Evolutionary conservation across 2,113 vertebrate genomes (phyloP).

Genomic region (Pimephales promelas): DNA sequence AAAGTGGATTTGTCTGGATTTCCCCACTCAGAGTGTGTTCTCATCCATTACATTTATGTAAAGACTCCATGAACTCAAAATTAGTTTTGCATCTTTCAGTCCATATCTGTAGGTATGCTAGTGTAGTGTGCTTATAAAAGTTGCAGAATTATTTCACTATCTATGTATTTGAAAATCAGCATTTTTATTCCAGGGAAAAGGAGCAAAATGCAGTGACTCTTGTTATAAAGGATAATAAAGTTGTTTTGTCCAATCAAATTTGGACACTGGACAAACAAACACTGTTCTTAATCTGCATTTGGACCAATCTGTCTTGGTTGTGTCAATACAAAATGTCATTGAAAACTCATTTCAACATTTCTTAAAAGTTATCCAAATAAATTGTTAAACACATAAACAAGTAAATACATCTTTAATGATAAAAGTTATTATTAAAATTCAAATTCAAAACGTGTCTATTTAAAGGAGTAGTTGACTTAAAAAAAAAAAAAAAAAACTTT

Average conservation of each 20-base stretch:
- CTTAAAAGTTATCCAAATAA: not conserved
- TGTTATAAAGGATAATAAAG: not conserved
- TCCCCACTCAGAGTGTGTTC: not conserved
- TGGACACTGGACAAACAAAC: too few species aligned
- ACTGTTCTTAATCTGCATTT: too few species aligned
- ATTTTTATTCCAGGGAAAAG: not conserved
- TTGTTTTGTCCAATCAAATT: too few species aligned
- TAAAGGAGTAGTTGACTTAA: too few species aligned
- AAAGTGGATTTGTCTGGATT: not conserved
- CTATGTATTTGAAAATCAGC: too few species aligned
- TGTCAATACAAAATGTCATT: too few species aligned
- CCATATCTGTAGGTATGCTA: not conserved
- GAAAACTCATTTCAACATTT: not conserved
- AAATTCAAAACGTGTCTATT: not conserved
- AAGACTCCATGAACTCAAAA: too few species aligned
- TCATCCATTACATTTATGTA: not conserved
- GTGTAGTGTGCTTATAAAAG: not conserved
- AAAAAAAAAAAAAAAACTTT: too few species aligned
- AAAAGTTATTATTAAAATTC: not conserved
- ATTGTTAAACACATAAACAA: not conserved
- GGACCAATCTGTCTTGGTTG: too few species aligned
- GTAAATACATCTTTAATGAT: not conserved
- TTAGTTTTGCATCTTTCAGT: not conserved
- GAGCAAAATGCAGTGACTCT: not conserved
- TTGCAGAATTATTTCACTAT: not conserved